These are phyloP conservation scores for Fundulus diaphanus DNA, from an alignment of 2,797 vertebrate genomes.

Conservation along the genomic window DNA sequence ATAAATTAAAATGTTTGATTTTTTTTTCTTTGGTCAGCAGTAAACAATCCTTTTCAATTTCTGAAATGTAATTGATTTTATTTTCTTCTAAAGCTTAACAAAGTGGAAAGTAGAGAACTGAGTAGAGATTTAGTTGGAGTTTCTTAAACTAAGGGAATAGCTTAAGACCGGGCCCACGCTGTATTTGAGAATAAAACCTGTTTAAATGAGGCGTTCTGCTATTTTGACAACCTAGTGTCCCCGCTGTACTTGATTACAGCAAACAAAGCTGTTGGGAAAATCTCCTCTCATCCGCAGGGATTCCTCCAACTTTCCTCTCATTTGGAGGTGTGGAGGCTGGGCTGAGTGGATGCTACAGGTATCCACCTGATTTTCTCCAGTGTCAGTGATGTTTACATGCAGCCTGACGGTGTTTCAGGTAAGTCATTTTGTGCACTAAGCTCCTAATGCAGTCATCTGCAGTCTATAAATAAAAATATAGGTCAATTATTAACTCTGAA, in stretches of 20 bases:
- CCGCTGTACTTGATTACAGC: too few relatives aligned
- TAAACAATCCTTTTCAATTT: not conserved
- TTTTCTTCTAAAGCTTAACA: not conserved
- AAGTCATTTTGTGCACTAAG: not conserved
- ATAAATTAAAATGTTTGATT: not conserved
- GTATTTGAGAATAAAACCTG: not conserved
- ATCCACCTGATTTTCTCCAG: too few relatives aligned
- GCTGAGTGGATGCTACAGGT: too few relatives aligned
- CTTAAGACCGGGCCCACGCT: not conserved
- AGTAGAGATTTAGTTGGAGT: not conserved
- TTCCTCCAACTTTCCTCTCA: too few relatives aligned
- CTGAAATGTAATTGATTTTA: not conserved
- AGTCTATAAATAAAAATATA: constrained; percentile 9
- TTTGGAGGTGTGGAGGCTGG: too few relatives aligned
- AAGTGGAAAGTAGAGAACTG: not conserved
- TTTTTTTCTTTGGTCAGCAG: not conserved
- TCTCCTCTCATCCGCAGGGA: too few relatives aligned
- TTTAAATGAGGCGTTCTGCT: too few relatives aligned
- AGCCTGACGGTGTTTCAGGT: too few relatives aligned
- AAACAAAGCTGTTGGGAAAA: too few relatives aligned
- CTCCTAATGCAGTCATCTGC: not conserved
- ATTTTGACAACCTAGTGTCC: too few relatives aligned
- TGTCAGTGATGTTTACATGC: too few relatives aligned
- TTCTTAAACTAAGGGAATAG: not conserved
- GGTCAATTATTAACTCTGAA: constrained; percentile 22